phyloP scores from a whole-genome alignment of 1,140 invertebrate species.

The Halesus radiatus region DNA sequence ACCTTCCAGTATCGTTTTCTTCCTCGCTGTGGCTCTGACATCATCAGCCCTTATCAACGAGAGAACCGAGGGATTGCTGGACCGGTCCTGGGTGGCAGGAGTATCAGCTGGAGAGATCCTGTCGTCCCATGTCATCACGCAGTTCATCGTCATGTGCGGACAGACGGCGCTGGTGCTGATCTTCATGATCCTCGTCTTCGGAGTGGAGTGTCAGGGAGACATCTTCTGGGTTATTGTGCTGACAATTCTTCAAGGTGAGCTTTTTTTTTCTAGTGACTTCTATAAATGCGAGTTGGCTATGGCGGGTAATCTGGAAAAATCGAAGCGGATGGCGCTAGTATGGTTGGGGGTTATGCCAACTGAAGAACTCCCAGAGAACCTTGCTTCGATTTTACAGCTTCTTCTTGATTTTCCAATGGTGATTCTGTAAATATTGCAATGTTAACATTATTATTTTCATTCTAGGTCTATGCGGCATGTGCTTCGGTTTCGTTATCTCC shows the following conservation, averaged over 20 bases:
- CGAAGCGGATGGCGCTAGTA: no score
- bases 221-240: constrained; percentile 87
- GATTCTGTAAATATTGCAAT: no score
- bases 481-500: constrained; percentile 94
- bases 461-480: constrained; percentile 89
- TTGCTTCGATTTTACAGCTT: no score
- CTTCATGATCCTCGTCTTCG: constrained; percentile 92
- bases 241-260: constrained; percentile 83
- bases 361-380: no score
- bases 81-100: constrained; percentile 90
- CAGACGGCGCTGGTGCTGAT: constrained; percentile 90
- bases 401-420: no score
- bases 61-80: constrained; percentile 88
- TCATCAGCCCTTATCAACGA: constrained; percentile 93
- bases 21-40: constrained; percentile 93
- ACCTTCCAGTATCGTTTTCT: constrained; percentile 91
- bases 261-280: background rate
- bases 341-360: no score
- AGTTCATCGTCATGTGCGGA: constrained; percentile 94
- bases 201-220: constrained; percentile 88
- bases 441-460: background rate
- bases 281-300: no score
- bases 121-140: constrained; percentile 92
- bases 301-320: no score
- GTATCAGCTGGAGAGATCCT: constrained; percentile 91